phyloP scores from a whole-genome alignment of 2,113 vertebrate genomes.

The Larimichthys polyactis region DNA sequence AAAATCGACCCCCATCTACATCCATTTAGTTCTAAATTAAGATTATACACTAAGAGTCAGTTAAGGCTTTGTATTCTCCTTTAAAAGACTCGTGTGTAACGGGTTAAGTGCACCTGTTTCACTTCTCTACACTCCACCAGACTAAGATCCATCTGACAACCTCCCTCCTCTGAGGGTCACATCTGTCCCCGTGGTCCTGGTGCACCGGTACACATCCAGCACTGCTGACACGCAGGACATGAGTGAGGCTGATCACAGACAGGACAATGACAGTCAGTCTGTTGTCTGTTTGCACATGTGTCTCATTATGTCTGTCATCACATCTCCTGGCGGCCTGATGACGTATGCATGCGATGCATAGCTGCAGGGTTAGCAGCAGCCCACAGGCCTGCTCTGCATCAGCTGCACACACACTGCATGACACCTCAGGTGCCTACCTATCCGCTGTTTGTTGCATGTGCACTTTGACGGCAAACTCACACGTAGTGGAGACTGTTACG shows the following conservation, averaged over 20 bases:
- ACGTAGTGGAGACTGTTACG: neutral
- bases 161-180: neutral
- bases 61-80: too few relatives aligned
- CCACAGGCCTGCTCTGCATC: conserved; percentile 58
- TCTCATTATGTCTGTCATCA: neutral
- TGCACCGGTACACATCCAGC: neutral
- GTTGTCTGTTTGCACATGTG: neutral
- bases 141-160: neutral
- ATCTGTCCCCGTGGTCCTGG: too few relatives aligned
- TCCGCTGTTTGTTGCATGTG: conserved; percentile 1
- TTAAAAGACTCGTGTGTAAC: neutral
- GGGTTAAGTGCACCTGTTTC: neutral
- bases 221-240: neutral
- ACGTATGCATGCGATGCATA: conserved; percentile 53
- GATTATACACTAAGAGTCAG: neutral
- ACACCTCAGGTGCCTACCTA: neutral
- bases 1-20: neutral
- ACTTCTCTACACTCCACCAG: neutral
- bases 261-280: neutral
- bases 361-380: conserved; percentile 54
- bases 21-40: neutral
- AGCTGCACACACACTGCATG: neutral
- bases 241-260: neutral
- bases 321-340: conserved; percentile 10
- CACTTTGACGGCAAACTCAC: neutral